A percentile compares a stretch with the other conserved stretches of the same genome.
These are phyloP conservation scores for Lytechinus pictus DNA, from an alignment of 35 echinoderm and acorn worm genomes.

Conservation along the genomic window DNA sequence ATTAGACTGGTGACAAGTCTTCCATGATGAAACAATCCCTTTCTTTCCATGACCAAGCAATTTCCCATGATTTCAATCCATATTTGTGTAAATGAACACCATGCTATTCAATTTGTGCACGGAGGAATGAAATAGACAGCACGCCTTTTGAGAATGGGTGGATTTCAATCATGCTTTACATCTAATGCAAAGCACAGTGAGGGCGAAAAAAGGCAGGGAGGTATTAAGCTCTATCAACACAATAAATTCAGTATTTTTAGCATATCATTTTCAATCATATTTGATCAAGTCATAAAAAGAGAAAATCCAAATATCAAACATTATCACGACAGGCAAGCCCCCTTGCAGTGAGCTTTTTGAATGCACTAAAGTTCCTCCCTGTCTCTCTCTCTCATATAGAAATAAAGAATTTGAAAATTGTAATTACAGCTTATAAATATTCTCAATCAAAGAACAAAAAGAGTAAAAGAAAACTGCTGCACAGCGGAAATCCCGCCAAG, in stretches of 20 bases:
- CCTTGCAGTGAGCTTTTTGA: background rate
- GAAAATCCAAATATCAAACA: background rate
- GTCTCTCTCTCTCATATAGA: background rate
- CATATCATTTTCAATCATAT: background rate
- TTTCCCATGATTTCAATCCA: background rate
- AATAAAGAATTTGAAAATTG: background rate
- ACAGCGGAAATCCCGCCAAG: background rate
- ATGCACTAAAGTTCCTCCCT: background rate
- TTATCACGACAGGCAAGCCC: background rate
- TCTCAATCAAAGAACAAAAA: background rate
- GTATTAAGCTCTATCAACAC: background rate
- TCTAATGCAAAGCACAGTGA: background rate
- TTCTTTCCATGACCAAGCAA: constrained; percentile 12
- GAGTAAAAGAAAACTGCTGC: background rate
- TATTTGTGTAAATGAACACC: background rate
- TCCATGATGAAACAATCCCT: constrained; percentile 1
- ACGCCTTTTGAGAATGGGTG: background rate
- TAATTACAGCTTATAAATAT: background rate
- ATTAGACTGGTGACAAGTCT: background rate
- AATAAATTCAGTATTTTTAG: background rate
- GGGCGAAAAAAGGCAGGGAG: background rate
- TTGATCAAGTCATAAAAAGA: background rate
- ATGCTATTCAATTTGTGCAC: background rate
- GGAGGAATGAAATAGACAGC: background rate
- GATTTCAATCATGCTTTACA: background rate